phyloP scores from a whole-genome alignment of 2,888 invertebrate species.

The Polyploca ridens region DNA sequence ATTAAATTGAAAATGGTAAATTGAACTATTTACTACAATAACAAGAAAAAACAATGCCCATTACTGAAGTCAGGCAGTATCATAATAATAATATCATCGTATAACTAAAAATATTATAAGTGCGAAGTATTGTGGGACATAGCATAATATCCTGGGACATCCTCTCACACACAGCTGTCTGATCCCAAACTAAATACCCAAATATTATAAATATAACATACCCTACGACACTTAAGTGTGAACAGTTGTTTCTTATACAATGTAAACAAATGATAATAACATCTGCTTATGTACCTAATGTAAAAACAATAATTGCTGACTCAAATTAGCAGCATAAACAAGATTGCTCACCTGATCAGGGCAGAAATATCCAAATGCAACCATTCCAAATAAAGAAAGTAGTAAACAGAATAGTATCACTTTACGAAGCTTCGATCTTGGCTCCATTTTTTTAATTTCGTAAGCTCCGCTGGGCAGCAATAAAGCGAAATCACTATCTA shows the following conservation, averaged over 20 bases:
- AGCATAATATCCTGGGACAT: too few species aligned
- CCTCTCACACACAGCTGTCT: too few species aligned
- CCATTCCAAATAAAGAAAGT: constrained; percentile 93
- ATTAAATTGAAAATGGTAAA: too few species aligned
- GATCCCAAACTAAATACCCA: too few species aligned
- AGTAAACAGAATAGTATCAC: constrained; percentile 92
- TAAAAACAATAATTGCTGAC: neutral
- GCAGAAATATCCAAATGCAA: constrained; percentile 95
- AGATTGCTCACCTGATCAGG: constrained; percentile 89
- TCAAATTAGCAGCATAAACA: neutral
- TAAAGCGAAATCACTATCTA: constrained; percentile 92
- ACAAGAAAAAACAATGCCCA: too few species aligned
- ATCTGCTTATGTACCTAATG: neutral
- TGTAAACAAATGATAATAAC: neutral
- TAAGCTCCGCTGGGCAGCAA: constrained; percentile 91
- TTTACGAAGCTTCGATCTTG: constrained; percentile 91
- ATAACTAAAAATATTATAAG: too few species aligned
- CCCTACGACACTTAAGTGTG: too few species aligned
- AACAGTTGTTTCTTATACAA: neutral
- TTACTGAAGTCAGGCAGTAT: too few species aligned
- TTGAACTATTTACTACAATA: too few species aligned
- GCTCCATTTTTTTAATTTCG: constrained; percentile 94
- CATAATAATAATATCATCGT: too few species aligned
- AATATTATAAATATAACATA: too few species aligned
- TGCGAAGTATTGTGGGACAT: too few species aligned